These are phyloP conservation scores for Drosophila mimetica DNA, from an alignment of 2,888 invertebrate genomes.

Conservation along the genomic window DNA sequence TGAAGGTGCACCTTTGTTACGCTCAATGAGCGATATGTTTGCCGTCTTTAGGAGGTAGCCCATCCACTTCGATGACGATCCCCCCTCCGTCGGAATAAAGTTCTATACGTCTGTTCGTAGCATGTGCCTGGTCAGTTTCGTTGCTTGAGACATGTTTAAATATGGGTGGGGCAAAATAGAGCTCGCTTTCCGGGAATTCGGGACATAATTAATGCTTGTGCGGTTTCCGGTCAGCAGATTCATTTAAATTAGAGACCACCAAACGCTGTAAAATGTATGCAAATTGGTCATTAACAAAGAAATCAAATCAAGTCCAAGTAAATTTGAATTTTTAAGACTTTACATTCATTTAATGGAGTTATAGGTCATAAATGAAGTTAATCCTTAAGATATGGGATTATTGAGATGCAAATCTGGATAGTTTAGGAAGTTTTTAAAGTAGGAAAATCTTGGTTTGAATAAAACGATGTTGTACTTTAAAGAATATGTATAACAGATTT, in stretches of 20 bases:
- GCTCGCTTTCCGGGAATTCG: constrained; percentile 61
- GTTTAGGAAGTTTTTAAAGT: too few relatives aligned
- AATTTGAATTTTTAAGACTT: not conserved
- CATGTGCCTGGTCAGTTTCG: constrained; percentile 39
- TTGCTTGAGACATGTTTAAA: constrained; percentile 21
- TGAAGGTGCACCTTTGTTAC: constrained; percentile 84
- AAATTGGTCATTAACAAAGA: constrained; percentile 2
- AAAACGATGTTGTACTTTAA: too few relatives aligned
- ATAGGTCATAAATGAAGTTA: not conserved
- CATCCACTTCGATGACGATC: constrained; percentile 26
- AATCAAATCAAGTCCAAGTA: not conserved
- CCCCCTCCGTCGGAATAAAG: constrained; percentile 24
- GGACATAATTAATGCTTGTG: constrained; percentile 60
- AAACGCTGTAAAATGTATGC: constrained; percentile 1
- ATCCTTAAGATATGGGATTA: not conserved
- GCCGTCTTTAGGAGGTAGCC: constrained; percentile 28
- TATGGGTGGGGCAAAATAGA: constrained; percentile 2
- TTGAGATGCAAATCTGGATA: too few relatives aligned
- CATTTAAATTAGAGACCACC: constrained; percentile 1
- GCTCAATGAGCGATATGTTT: constrained; percentile 76
- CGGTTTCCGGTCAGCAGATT: constrained; percentile 55
- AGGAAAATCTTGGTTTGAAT: too few relatives aligned
- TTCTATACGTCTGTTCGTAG: constrained; percentile 55
- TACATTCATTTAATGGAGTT: not conserved
- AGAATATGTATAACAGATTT: too few relatives aligned